phyloP scores from a whole-genome alignment of 2,113 vertebrate genomes.

The Chamaetylas fuelleborni region DNA sequence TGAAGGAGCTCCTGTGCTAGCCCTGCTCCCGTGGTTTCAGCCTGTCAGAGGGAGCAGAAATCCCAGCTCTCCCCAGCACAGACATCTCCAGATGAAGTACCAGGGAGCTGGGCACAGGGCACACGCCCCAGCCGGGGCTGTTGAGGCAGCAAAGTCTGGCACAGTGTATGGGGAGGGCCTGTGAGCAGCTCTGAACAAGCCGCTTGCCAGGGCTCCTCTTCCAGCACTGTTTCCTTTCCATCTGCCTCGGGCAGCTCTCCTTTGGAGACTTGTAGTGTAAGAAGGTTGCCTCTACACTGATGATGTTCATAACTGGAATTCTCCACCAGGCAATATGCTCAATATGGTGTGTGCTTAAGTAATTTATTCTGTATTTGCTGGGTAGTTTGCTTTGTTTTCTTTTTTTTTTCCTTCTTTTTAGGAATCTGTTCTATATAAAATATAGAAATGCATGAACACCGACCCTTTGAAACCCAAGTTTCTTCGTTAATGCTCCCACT shows the following conservation, averaged over 20 bases:
- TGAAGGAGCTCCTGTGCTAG: neutral
- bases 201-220: neutral
- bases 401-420: neutral
- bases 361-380: neutral
- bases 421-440: neutral
- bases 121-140: accelerated
- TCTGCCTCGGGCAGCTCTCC: neutral
- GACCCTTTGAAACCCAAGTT: neutral
- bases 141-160: neutral
- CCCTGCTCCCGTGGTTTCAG: neutral
- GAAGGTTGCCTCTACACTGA: neutral
- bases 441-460: neutral
- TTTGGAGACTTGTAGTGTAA: accelerated
- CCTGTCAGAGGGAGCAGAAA: neutral
- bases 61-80: accelerated
- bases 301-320: neutral
- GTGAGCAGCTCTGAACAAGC: neutral
- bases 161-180: accelerated
- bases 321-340: neutral
- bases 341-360: neutral
- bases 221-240: neutral
- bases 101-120: accelerated
- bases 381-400: neutral
- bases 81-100: neutral
- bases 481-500: neutral